Evolutionary conservation across 2,888 invertebrate genomes (phyloP).

Genomic region (Candidula unifasciata): DNA sequence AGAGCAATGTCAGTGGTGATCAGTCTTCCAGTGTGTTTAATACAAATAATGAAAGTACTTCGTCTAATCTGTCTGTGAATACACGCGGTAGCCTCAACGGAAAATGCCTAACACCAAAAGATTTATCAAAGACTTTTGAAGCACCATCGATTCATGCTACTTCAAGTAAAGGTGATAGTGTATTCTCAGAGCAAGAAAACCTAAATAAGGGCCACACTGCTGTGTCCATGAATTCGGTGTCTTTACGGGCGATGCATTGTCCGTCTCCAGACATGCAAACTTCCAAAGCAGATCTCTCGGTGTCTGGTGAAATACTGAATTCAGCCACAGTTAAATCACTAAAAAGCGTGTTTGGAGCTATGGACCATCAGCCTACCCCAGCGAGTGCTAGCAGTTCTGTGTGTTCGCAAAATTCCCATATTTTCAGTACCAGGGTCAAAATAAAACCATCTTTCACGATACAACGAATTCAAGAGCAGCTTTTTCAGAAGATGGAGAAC

Average conservation of each 20-base stretch:
- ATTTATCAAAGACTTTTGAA: not conserved
- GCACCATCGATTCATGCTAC: not conserved
- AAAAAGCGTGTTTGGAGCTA: not conserved
- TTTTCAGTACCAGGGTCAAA: not conserved
- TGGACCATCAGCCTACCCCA: no score
- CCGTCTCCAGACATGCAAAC: not conserved
- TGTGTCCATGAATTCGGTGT: not conserved
- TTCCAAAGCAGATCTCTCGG: no score
- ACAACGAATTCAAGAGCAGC: conserved; percentile 29
- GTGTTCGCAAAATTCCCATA: not conserved
- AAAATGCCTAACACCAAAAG: not conserved
- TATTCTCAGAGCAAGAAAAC: not conserved
- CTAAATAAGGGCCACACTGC: not conserved
- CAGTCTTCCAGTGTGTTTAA: no score
- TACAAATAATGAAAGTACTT: not conserved
- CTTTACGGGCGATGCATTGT: not conserved
- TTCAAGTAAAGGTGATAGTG: no score
- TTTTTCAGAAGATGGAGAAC: not conserved
- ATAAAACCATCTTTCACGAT: conserved; percentile 18
- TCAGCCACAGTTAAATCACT: not conserved
- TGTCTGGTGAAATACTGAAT: not conserved
- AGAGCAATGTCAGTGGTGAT: not conserved
- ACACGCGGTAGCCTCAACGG: not conserved
- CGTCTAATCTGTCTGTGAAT: not conserved
- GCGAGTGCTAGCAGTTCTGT: not conserved